Evolutionary conservation across 2,888 invertebrate species (phyloP).

Genomic region (Caradrina kadenii): DNA sequence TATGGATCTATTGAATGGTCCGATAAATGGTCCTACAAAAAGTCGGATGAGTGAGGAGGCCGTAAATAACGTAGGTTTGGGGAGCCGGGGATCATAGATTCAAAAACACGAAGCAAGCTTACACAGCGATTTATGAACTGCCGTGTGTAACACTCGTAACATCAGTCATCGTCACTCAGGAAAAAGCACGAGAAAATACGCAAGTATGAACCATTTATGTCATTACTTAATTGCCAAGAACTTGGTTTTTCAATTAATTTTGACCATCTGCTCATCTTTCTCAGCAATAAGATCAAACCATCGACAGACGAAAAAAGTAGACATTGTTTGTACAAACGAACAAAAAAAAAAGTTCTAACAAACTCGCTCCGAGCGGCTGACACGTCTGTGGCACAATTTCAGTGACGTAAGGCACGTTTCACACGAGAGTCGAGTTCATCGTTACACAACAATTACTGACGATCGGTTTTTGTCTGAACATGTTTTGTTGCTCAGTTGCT

Average conservation of each 20-base stretch:
- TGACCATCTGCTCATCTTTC: not conserved
- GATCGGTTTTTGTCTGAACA: conserved; percentile 44
- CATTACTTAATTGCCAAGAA: not conserved
- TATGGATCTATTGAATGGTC: too few species aligned
- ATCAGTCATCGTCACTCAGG: too few species aligned
- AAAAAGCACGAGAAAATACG: not conserved
- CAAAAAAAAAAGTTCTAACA: conserved; percentile 1
- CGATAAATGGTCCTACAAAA: too few species aligned
- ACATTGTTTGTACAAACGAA: not conserved
- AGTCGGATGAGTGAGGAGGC: too few species aligned
- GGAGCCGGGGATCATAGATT: too few species aligned
- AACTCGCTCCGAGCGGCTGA: conserved; percentile 7
- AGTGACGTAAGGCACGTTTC: conserved; percentile 60
- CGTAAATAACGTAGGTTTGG: too few species aligned
- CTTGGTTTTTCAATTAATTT: not conserved
- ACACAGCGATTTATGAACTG: too few species aligned
- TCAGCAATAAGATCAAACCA: not conserved
- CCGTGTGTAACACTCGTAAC: too few species aligned
- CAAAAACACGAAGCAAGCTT: too few species aligned
- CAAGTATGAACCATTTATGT: not conserved
- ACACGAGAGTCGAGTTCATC: conserved; percentile 61
- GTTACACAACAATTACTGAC: conserved; percentile 51
- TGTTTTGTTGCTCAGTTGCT: conserved; percentile 33
- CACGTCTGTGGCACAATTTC: conserved; percentile 52
- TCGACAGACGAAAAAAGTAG: not conserved